phyloP scores from a whole-genome alignment of 1,140 invertebrate species.

The Drosophila fuyamai region DNA sequence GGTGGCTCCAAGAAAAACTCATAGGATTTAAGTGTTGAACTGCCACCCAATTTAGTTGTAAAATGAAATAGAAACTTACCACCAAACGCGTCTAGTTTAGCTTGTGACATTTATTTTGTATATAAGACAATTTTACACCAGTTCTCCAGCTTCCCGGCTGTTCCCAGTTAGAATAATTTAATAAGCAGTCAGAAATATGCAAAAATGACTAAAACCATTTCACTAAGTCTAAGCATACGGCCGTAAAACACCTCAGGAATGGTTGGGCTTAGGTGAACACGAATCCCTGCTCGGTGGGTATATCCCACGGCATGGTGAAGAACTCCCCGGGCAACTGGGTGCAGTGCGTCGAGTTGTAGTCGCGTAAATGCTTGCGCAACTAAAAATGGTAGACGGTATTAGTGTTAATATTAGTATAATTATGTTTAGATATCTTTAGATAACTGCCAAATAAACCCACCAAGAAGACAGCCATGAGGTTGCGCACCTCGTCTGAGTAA shows the following conservation, averaged over 20 bases:
- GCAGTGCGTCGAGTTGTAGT: conserved; percentile 95
- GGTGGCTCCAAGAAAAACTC: conserved; percentile 93
- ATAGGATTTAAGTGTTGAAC: conserved; percentile 54
- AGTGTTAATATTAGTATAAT: background rate
- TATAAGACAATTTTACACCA: conserved; percentile 74
- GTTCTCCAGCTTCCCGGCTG: conserved; percentile 55
- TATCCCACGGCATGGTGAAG: conserved; percentile 88
- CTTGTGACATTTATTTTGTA: conserved; percentile 80
- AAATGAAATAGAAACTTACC: conserved; percentile 37
- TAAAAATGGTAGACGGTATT: conserved; percentile 84
- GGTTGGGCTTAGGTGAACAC: conserved; percentile 74
- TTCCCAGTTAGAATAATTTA: conserved; percentile 74
- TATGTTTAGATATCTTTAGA: conserved; percentile 14
- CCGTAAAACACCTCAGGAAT: conserved; percentile 14
- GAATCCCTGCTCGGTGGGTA: conserved; percentile 82
- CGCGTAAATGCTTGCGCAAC: conserved; percentile 92
- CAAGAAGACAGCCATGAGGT: conserved; percentile 87
- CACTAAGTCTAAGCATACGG: conserved; percentile 60
- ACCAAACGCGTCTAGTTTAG: conserved; percentile 26
- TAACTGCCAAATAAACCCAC: conserved; percentile 82
- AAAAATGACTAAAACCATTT: conserved; percentile 68
- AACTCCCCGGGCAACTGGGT: conserved; percentile 89
- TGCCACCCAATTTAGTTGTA: conserved; percentile 32
- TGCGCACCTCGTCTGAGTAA: conserved; percentile 85
- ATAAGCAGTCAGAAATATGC: conserved; percentile 73